These are phyloP conservation scores for Microctenopoma stevenorrisi DNA, from an alignment of 2,797 vertebrate species.

Conservation along the genomic window DNA sequence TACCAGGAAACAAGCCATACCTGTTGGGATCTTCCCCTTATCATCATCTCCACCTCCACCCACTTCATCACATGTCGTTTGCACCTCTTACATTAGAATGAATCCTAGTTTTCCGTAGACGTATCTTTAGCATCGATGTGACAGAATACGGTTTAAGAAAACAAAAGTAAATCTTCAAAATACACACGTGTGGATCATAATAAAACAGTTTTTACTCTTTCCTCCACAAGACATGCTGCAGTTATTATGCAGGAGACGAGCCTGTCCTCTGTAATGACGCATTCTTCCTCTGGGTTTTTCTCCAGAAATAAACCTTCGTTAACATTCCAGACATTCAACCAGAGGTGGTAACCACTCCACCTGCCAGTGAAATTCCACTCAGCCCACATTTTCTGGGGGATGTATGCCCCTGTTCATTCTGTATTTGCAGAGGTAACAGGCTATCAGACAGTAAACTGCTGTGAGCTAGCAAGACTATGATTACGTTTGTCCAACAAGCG, in stretches of 20 bases:
- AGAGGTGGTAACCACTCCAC: slow-evolving; percentile 42
- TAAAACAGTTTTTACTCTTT: not conserved
- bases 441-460: slow-evolving; percentile 48
- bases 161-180: not conserved
- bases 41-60: not conserved
- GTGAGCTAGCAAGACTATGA: slow-evolving; percentile 41
- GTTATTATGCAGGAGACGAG: slow-evolving; percentile 14
- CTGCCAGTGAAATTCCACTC: slow-evolving; percentile 58
- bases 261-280: not conserved
- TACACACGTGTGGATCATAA: not conserved
- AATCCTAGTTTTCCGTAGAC: too few species aligned
- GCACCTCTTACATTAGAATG: too few species aligned
- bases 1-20: too few species aligned
- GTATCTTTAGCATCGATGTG: too few species aligned
- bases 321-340: slow-evolving; percentile 51
- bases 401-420: slow-evolving; percentile 53
- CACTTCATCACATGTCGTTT: too few species aligned
- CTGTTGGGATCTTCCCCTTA: not conserved
- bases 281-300: slow-evolving; percentile 19
- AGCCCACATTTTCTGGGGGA: slow-evolving; percentile 44
- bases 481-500: slow-evolving; percentile 51
- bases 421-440: slow-evolving; percentile 61
- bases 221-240: slow-evolving; percentile 1
- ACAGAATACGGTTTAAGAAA: too few species aligned
- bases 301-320: slow-evolving; percentile 39